These are phyloP conservation scores for Henricia sp. DNA, from an alignment of 53 echinoderm and acorn worm genomes.

Conservation along the genomic window DNA sequence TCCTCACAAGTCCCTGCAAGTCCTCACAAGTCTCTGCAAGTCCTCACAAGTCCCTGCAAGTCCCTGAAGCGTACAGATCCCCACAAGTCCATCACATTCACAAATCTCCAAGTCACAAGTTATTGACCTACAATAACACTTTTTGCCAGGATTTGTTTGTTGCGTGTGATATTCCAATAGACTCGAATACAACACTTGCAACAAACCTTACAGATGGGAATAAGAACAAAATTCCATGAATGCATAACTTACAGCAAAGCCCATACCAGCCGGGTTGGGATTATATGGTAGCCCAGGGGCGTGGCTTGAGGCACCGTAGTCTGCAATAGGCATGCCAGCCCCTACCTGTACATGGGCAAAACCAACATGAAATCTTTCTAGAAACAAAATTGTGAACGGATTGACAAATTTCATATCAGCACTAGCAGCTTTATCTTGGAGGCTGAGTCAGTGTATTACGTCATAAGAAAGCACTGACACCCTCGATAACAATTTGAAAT, in stretches of 20 bases:
- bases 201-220: not conserved
- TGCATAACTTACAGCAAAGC: conserved; percentile 68
- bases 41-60: no score
- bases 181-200: not conserved
- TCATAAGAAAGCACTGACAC: not conserved
- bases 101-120: no score
- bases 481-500: not conserved
- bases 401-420: not conserved
- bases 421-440: not conserved
- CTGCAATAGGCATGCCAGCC: conserved; percentile 67
- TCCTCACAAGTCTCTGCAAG: no score
- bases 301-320: conserved; percentile 25
- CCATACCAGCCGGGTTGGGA: conserved; percentile 37
- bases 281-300: conserved; percentile 55
- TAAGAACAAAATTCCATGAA: not conserved
- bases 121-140: no score
- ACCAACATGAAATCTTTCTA: not conserved
- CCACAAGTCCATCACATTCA: no score
- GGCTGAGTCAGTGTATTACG: not conserved
- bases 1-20: no score
- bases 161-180: no score
- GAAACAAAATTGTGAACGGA: not conserved
- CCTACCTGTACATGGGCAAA: conserved; percentile 47
- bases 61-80: no score
- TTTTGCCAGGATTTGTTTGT: no score